Conservation (phyloP, 2,113 vertebrate genomes). For the Elephas maximus region DNA sequence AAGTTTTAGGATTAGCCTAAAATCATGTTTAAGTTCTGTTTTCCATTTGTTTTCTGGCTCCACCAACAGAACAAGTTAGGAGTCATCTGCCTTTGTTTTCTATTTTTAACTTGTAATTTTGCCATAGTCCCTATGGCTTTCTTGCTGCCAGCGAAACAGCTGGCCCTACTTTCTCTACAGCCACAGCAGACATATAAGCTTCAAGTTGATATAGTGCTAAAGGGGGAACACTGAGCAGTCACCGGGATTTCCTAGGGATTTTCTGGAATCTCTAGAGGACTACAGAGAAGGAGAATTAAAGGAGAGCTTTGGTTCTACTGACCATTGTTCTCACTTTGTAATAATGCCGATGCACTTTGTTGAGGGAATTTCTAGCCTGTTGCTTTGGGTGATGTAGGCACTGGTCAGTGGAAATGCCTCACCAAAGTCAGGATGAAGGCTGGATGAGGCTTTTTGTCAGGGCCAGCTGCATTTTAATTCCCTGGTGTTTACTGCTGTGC, state of each 20-base stretch:
- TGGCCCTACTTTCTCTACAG: slow-evolving; percentile 28
- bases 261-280: background rate
- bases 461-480: background rate
- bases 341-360: background rate
- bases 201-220: background rate
- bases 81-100: slow-evolving; percentile 1
- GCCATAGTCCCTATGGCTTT: background rate
- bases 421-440: background rate
- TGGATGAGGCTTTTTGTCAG: background rate
- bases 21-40: background rate
- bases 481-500: background rate
- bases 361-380: background rate
- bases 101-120: slow-evolving; percentile 69
- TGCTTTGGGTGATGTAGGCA: background rate
- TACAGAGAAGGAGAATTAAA: background rate
- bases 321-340: slow-evolving; percentile 23
- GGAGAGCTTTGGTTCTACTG: background rate
- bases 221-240: background rate
- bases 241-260: background rate
- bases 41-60: slow-evolving; percentile 41
- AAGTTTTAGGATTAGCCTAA: background rate
- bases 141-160: slow-evolving; percentile 56
- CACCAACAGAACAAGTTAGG: background rate
- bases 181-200: background rate
- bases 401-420: background rate